A percentile compares a stretch with the other conserved stretches of the same genome.
Conservation (phyloP, 1,140 invertebrate species). For the Arctopsyche grandis region DNA sequence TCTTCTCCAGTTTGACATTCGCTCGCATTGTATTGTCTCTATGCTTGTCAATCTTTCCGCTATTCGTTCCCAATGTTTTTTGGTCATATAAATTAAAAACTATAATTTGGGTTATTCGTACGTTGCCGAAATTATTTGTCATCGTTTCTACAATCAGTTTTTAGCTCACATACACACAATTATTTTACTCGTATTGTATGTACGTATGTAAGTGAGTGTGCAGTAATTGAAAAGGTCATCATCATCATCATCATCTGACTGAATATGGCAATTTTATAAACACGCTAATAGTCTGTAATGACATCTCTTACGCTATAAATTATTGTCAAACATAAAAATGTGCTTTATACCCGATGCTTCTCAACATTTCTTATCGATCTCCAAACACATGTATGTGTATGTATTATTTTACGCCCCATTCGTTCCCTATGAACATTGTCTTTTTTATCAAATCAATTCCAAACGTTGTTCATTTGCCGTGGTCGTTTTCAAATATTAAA, state of each 20-base stretch:
- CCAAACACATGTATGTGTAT: neutral
- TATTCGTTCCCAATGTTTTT: neutral
- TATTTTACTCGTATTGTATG: neutral
- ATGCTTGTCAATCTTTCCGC: slow-evolving; percentile 17
- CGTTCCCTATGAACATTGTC: neutral
- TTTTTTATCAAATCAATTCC: neutral
- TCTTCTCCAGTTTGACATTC: slow-evolving; percentile 25
- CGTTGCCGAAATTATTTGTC: neutral
- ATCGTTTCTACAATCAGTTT: neutral
- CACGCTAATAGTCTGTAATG: slow-evolving; percentile 36
- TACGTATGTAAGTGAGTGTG: neutral
- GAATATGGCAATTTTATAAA: slow-evolving; percentile 30
- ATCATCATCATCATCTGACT: slow-evolving; percentile 30
- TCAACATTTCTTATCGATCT: neutral
- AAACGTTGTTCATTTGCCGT: neutral
- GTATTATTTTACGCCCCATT: neutral
- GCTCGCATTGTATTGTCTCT: neutral
- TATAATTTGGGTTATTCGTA: neutral
- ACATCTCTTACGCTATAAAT: slow-evolving; percentile 4
- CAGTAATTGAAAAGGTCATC: slow-evolving; percentile 2
- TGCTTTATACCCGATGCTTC: neutral
- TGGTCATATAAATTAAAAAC: neutral
- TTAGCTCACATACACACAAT: neutral
- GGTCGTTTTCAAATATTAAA: neutral
- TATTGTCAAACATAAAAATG: slow-evolving; percentile 6